These are phyloP conservation scores for Microctenopoma lineatum DNA, from an alignment of 2,797 vertebrate genomes.

Conservation along the genomic window DNA sequence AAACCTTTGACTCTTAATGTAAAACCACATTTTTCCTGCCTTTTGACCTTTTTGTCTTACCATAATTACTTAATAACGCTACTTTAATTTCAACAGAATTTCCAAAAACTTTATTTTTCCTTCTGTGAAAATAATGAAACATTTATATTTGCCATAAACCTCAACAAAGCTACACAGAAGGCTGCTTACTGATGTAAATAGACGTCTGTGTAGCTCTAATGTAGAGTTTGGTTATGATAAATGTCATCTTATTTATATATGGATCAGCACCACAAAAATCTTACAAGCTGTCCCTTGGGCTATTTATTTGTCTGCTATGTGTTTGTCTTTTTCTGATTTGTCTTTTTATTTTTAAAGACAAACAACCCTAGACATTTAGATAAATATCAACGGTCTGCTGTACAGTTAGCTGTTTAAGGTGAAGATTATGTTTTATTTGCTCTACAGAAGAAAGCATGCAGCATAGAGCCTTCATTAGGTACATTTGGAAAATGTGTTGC, in stretches of 20 bases:
- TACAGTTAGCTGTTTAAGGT: constrained; percentile 23
- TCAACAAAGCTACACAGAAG: constrained; percentile 12
- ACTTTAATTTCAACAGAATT: constrained; percentile 10
- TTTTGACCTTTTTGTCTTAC: background rate
- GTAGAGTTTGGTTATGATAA: constrained; percentile 5
- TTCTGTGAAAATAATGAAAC: constrained; percentile 27
- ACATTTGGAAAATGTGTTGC: constrained; percentile 24
- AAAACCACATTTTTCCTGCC: background rate
- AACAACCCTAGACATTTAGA: constrained; percentile 16
- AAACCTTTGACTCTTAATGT: background rate
- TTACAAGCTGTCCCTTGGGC: constrained; percentile 7
- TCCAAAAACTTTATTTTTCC: background rate
- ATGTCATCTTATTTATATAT: constrained; percentile 22
- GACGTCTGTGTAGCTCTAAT: background rate
- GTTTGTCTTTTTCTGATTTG: constrained; percentile 15
- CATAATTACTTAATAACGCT: constrained; percentile 9
- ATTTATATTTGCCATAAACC: constrained; percentile 25
- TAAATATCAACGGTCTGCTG: constrained; percentile 13
- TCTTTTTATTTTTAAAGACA: constrained; percentile 8
- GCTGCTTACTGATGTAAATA: constrained; percentile 11
- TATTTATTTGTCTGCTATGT: constrained; percentile 25
- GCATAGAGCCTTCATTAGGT: constrained; percentile 5
- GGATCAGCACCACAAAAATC: constrained; percentile 24
- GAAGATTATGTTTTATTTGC: constrained; percentile 33
- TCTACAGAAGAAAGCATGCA: constrained; percentile 3